Evolutionary conservation across 2,113 vertebrate genomes (phyloP), one percentile per base, ranked within the genome.

Genomic region (Alethe diademata): DNA sequence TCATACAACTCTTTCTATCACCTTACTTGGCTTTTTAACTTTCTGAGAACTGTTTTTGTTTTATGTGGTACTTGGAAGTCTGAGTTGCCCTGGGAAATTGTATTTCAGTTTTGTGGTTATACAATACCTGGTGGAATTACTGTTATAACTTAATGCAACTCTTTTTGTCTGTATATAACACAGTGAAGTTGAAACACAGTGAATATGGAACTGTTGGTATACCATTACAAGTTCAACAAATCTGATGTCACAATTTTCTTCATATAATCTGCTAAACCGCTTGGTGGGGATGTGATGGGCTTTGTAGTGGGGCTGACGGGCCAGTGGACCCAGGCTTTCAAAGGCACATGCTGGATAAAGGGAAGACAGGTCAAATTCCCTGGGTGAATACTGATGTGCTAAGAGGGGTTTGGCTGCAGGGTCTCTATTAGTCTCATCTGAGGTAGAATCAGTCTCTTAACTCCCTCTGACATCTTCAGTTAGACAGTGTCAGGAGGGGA

Each of bases 61-160:
- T 92, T 79, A 54, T 70, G 12, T 73, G n/a, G 31, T 65, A 22
- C 50, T 90, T 90, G 26, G 42, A 95, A 90, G 38, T 50, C 42
- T 67, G 47, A 74, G 56, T 69, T 86, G 35, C 36, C 51, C 43
- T 90, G 82, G n/a, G 75, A 92, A 76, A 66, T 40, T 6, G 29
- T 0, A 2, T 81, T 81, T 75, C 6, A 5, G 50, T 25, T 84
- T 89, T 0, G 0, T 84, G 29, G 31, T 78, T 91, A 25, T 26
- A 20, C 35, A 65, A 1, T 71, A 43, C 54, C 33, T 54, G 65
- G 24, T 54, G 7, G 31, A 91, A 54, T 47, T 60, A 26, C 51
- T 93, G 15, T 35, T 62, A 22, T 4, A 90, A 36, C 23, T 87
- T 82, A 23, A 36, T 40, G 17, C 25, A 65, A 1, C 36, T 78